Evolutionary conservation across 2,888 invertebrate species (phyloP), one percentile per base, ranked within the genome.

Genomic region (Cecidostiba fungosa): DNA sequence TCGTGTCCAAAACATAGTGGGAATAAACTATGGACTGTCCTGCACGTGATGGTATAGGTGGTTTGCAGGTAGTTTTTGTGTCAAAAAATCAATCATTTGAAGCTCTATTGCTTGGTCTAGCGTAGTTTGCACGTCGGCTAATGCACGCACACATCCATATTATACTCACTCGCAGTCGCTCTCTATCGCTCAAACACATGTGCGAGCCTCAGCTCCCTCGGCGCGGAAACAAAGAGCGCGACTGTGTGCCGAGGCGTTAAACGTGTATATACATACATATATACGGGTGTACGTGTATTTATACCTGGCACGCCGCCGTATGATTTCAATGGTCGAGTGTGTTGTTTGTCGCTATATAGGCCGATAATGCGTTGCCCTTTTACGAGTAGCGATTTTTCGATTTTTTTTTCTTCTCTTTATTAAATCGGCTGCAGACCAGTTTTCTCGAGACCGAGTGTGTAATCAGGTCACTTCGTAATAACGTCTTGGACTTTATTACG

Each of bases 81-180:
- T 39, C 39, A 10, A 8, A 39, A 39, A 39, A 39, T 39, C 8
- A 39, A 8, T 39, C 5, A 39, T 39, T 39, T 10, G 39, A n/a
- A n/a, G n/a, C n/a, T n/a, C n/a, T n/a, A n/a, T n/a, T n/a, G n/a
- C n/a, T n/a, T n/a, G n/a, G n/a, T n/a, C n/a, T n/a, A n/a, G 90
- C 91, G 91, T 89, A 91, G 91, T 91, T 90, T 85, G 89, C 89
- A 88, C 89, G 86, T 85, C 85, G 88, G 77, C 66, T 29, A 59
- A 82, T 19, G 26, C 59, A n/a, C 43, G n/a, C 29, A 19, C 19
- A 70, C 47, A 70, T 62, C n/a, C n/a, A n/a, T n/a, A n/a, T n/a
- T n/a, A n/a, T 6, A 1, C 43, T 10, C 43, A 4, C 43, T 8
- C 12, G 1, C 50, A 16, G 1, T 19, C 54, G 0, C 54, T 59